Base-by-base conservation (phyloP, 2,113 vertebrate genomes). In the Misgurnus anguillicaudatus region DNA sequence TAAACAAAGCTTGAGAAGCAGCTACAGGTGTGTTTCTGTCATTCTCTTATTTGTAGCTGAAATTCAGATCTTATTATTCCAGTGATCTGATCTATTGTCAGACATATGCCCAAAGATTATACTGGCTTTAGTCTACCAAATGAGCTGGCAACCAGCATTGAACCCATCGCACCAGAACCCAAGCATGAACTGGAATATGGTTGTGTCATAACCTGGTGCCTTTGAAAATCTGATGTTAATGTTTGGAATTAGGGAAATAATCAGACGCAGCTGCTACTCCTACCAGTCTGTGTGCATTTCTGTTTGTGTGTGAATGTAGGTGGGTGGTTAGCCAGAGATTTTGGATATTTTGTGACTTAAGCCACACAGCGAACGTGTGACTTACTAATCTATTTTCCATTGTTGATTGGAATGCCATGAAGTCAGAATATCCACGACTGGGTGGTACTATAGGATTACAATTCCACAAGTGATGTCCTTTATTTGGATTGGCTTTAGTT, bases 81-180 rank as follows among this genome's bases (percentile, higher is more conserved):
- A 68, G 41, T 19, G 75, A 79, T 77, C 41, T 63, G 63, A 78
- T 47, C 41, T 62, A 77, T 19, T 64, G 83, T 85, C 87, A 72
- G 19, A 89, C 85, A 89, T 87, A 86, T 85, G 9, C 66, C 71
- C 41, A n/a, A 8, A 78, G 86, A 83, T 88, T 87, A 87, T 81
- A 70, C 70, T 13, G 38, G 80, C 87, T 85, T 31, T 67, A 62
- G 58, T 36, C 72, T 57, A 38, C 66, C 80, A 79, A 83, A 51
- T 10, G 17, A 10, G 47, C 65, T 51, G 31, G 24, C 57, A 38
- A 19, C 39, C 65, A 45, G 39, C 55, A 17, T 3, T 62, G 39
- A 70, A 61, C n/a, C 57, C 66, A 61, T 6, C 51, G 66, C 4
- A 24, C 55, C 53, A 75, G 24, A 76, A 62, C 70, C 21, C 67